Conservation (phyloP, 2,888 invertebrate species). For the Andrena bucephala region DNA sequence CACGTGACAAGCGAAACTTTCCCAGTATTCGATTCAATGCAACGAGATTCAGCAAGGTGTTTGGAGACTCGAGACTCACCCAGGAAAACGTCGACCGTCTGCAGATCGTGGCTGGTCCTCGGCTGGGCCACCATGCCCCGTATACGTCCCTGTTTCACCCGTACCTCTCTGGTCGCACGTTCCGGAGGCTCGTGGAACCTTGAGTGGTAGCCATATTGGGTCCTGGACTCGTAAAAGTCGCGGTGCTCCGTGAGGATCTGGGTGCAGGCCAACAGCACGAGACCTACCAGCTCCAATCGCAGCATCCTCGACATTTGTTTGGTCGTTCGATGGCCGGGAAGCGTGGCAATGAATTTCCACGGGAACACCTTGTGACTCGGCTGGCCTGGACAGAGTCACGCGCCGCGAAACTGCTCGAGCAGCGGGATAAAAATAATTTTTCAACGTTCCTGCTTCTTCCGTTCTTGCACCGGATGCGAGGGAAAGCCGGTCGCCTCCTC, state of each 20-base stretch:
- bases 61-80: constrained; percentile 80
- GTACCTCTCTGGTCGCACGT: constrained; percentile 86
- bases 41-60: too few species aligned
- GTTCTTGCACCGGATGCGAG: constrained; percentile 55
- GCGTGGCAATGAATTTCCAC: constrained; percentile 44
- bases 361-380: neutral
- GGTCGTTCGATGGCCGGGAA: constrained; percentile 38
- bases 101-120: constrained; percentile 87
- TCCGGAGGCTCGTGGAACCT: constrained; percentile 75
- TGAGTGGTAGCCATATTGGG: constrained; percentile 74
- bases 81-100: constrained; percentile 90
- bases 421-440: constrained; percentile 66
- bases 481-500: constrained; percentile 13
- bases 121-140: constrained; percentile 90
- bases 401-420: neutral
- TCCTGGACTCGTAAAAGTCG: constrained; percentile 73
- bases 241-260: constrained; percentile 81
- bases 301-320: constrained; percentile 78
- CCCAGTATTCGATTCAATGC: too few species aligned
- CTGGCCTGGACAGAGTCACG: neutral
- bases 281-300: constrained; percentile 77
- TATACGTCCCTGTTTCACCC: constrained; percentile 89
- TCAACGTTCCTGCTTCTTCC: constrained; percentile 49
- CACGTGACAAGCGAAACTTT: too few species aligned
- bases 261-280: constrained; percentile 80